Evolutionary conservation across 2,797 vertebrate species (phyloP), one percentile per base, ranked within the genome.

Genomic region (Acestrorhynchus altus): DNA sequence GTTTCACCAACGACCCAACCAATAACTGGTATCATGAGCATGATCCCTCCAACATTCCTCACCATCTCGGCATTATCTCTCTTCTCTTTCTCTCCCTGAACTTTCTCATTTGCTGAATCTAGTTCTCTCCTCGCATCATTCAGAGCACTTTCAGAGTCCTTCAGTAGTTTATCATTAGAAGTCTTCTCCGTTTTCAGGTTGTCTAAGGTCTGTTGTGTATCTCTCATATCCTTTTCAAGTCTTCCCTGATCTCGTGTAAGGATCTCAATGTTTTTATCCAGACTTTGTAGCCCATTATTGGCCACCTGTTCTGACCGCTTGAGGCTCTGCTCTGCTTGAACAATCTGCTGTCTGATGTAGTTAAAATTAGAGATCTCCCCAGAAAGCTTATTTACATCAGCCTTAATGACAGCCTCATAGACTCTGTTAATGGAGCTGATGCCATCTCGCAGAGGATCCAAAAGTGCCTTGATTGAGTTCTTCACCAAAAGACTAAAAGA

Each of bases 281-380:
- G 47, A 65, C 2, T 10, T 40, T 1, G 9, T 42, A 78, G 64
- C 13, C 63, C 28, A 51, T 4, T 0, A 31, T 18, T 0, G 0
- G 22, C 42, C 8, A 8, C 54, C 12, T 16, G 8, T 16, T 75
- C 52, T 6, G 81, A 47, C 12, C 0, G 2, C 20, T 22, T 10
- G 22, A 83, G 8, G n/a, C 28, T 16, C 12, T 1, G 0, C 26
- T 63, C 7, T n/a, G 77, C 69, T 0, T 35, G 8, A 10, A 42
- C 8, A 57, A 83, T 79, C 15, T 83, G 28, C 24, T 42, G 0
- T 9, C 81, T 73, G 40, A 79, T 79, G 65, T 54, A 5, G 51
- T 28, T 10, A 18, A 69, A 63, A 52, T 79, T 72, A 28, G 52
- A 51, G 42, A 63, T 76, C 10, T 8, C 16, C 0, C 20, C 68